Base-by-base conservation (phyloP, 1,140 invertebrate species). In the Sipha flava region DNA sequence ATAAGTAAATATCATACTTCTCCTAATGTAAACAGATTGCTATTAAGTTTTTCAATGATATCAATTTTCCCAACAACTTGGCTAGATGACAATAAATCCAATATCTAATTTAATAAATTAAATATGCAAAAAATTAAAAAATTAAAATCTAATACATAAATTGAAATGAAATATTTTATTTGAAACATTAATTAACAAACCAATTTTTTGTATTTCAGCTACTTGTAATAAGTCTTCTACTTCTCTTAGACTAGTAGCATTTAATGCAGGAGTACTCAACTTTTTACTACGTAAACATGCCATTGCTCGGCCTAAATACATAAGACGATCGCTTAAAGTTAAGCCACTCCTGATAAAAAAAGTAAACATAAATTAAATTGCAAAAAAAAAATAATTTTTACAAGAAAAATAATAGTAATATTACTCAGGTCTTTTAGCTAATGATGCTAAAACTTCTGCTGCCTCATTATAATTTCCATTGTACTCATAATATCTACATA, bases 401-500 rank as follows among this genome's bases (percentile, higher is more conserved):
- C 1, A 59, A 26, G 9, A 59, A 0, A 54, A 43, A 43, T n/a
- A 77, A 16, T 54, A 34, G 40, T 57, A 57, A 97, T 94, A 81
- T 85, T 87, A 94, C 91, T 91, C 90, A 52, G 91, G 90, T 84
- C 91, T 91, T 47, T 94, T 94, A 16, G 97, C 95, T 70, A 99
- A 87, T 81, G 92, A 92, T 80, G 94, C 91, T 0, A 99, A 87
- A 79, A 98, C 95, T 83, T 93, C 91, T 3, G 97, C 96, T n/a
- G 97, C 97, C 12, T 94, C 93, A 10, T 92, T 89, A 85, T 97
- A 97, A 85, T 98, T 95, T 40, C 92, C 92, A 83, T 92, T 94
- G 83, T 92, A 93, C 85, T 98, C 96, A 84, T 98, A 97, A 85
- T 94, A 97, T 85, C 96, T 96, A 97, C 97, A 98, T 18, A 98